A percentile compares a stretch with the other conserved stretches of the same genome.
Evolutionary conservation across 2,113 vertebrate species (phyloP).

Genomic region (Trichechus manatus): DNA sequence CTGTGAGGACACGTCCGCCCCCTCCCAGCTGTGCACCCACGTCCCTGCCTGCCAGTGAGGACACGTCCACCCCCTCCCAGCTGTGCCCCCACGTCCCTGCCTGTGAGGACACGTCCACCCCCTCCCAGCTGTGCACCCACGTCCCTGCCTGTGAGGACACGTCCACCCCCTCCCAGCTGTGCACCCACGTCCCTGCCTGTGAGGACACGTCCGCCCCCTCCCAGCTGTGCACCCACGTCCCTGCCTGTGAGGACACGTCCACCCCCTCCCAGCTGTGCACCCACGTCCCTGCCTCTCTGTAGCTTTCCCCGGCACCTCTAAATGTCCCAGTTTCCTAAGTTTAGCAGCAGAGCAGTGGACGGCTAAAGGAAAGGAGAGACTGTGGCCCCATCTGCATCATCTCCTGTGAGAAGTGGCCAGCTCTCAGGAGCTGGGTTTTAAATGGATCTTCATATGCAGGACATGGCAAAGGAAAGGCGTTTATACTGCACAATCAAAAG

Average conservation of each 20-base stretch:
- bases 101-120: no score
- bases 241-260: background rate
- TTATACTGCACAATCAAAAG: background rate
- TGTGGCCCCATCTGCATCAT: background rate
- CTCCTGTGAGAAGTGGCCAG: background rate
- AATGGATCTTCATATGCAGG: background rate
- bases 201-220: no score
- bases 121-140: background rate
- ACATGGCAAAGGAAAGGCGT: background rate
- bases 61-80: no score
- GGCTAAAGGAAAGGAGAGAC: background rate
- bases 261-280: background rate
- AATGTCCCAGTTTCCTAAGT: background rate
- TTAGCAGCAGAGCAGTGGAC: background rate
- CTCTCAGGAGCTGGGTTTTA: background rate
- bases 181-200: background rate
- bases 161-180: background rate
- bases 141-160: background rate
- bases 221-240: background rate
- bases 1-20: no score
- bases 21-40: background rate
- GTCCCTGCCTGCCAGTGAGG: background rate
- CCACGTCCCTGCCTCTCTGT: background rate
- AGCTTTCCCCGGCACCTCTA: background rate
- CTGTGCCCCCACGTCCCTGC: background rate